Evolutionary conservation across 2,113 vertebrate genomes (phyloP), one percentile per base, ranked within the genome.

Genomic region (Spea multiplicata): DNA sequence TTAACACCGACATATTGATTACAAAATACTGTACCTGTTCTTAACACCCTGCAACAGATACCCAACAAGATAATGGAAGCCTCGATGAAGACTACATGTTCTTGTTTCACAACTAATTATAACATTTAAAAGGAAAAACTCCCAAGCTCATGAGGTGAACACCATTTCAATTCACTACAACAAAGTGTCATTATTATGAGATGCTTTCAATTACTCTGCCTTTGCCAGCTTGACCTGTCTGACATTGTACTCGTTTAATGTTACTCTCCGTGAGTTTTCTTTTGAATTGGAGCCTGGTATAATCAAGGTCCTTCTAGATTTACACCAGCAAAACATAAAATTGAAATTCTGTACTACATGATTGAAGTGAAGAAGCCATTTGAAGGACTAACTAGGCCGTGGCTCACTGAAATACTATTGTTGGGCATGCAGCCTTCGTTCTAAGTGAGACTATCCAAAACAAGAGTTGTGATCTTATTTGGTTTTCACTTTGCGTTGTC

Each of bases 91-190:
- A 83, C 78, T 73, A 78, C 85, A 80, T 81, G 46, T 82, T 86
- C 82, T 89, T 83, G 85, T 90, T 88, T 90, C 85, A 88, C 84
- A 87, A 84, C 81, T 84, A 88, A 89, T 91, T 91, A 87, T 87
- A 89, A 87, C 77, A 86, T 90, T 91, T 90, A 90, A 87, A 91
- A 91, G 81, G 81, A 91, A 92, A 89, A 91, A 87, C 84, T n/a
- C 81, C 81, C 87, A 44, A 81, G 83, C 74, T 86, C 84, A 52
- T 84, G 64, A 75, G 49, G 82, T 71, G 71, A 82, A 82, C 78
- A 83, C 75, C 77, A 83, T 88, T 88, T 86, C 68, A 81, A 71
- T 82, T 83, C 78, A 73, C 44, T 84, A 69, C 76, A 81, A 87
- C 10, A 84, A 83, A 82, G 66, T 52, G 3, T 64, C 3, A 57